Base-by-base conservation (phyloP, 1,140 invertebrate genomes). In the Diabrotica virgifera region DNA sequence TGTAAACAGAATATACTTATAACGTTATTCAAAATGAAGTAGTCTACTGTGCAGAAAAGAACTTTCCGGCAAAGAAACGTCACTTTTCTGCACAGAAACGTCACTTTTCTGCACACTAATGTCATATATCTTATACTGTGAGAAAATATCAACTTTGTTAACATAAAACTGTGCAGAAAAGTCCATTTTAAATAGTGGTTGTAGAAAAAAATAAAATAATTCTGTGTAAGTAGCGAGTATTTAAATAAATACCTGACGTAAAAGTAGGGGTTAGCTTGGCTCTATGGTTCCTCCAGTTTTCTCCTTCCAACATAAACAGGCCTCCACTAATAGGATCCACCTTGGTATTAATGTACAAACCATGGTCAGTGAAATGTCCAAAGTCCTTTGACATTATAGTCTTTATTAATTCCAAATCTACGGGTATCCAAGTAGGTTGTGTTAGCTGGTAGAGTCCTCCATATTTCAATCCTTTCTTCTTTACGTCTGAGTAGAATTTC, bases 361-460 rank as follows among this genome's bases (percentile, higher is more conserved):
- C 80, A 24, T 24, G 24, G 24, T 24, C 24, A 24, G 24, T 24
- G 4, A 24, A 24, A 24, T 24, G 24, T 24, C 24, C 24, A 24
- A 52, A 38, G 62, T 65, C 67, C 57, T 80, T 84, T 0, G 80
- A 74, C 0, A 84, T 52, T 12, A 85, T 72, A 3, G 74, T 37
- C 58, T 79, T 79, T 5, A 84, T 78, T 12, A 85, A 71, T 69
- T 82, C 79, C 5, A 80, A 81, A 76, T 86, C 83, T 11, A 76
- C 73, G 6, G 78, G 66, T 0, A 76, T 36, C n/a, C 70, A 66
- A 24, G 68, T 66, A 36, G 71, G 70, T 5, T 56, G 59, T 6
- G 58, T 46, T 11, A 66, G 63, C 14, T 59, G 63, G 62, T 65
- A 74, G 11, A 68, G 56, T 6, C 72, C 74, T 11, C 65, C 74